These are phyloP conservation scores for Bursaphelenchus mucronatus DNA, from an alignment of 1,140 invertebrate species.

Conservation along the genomic window DNA sequence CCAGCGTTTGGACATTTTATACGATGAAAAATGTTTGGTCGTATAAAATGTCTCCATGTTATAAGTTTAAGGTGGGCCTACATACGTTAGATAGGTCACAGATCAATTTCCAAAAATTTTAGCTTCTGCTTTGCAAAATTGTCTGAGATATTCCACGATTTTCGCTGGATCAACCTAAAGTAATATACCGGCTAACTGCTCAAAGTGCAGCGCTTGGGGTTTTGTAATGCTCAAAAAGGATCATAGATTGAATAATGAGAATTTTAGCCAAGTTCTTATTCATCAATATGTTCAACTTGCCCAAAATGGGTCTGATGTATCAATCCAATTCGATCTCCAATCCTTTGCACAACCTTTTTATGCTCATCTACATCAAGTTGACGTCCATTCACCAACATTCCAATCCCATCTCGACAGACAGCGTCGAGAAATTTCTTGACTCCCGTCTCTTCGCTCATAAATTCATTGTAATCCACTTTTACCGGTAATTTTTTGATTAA, in stretches of 20 bases:
- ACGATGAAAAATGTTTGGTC: too few relatives aligned
- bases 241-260: not conserved
- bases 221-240: not conserved
- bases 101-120: too few relatives aligned
- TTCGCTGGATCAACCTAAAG: too few relatives aligned
- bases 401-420: slow-evolving; percentile 54
- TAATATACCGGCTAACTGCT: not conserved
- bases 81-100: too few relatives aligned
- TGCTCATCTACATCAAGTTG: slow-evolving; percentile 20
- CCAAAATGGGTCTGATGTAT: slow-evolving; percentile 56
- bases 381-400: slow-evolving; percentile 39
- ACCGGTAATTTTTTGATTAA: slow-evolving; percentile 39
- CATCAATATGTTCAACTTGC: slow-evolving; percentile 22
- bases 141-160: too few relatives aligned
- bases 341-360: slow-evolving; percentile 38
- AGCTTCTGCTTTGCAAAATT: too few relatives aligned
- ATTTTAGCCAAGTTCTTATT: too few relatives aligned
- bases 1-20: too few relatives aligned
- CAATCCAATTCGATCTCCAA: slow-evolving; percentile 50
- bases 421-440: slow-evolving; percentile 52
- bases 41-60: too few relatives aligned
- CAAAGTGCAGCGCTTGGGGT: not conserved
- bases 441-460: slow-evolving; percentile 49
- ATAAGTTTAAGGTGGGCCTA: too few relatives aligned
- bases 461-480: slow-evolving; percentile 38